Evolutionary conservation across 2,888 invertebrate species (phyloP).

Genomic region (Xestoiulus laeticollis): DNA sequence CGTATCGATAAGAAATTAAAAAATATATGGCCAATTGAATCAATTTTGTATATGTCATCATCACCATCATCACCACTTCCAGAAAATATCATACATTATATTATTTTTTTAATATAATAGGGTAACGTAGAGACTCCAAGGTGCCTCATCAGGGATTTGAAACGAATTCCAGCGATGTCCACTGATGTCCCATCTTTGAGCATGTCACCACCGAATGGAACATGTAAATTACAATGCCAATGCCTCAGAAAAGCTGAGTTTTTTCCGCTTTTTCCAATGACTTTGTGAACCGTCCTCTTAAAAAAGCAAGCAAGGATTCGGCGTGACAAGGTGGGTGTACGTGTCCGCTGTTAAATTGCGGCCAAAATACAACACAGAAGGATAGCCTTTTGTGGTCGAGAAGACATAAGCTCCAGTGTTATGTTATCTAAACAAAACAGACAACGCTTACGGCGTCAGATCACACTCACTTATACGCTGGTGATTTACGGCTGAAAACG

Average conservation of each 20-base stretch:
- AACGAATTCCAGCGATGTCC: background rate
- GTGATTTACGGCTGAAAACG: background rate
- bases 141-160: no score
- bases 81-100: no score
- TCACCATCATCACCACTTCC: no score
- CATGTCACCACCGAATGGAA: no score
- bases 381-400: constrained; percentile 20
- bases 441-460: constrained; percentile 26
- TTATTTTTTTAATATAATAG: no score
- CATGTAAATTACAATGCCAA: no score
- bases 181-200: background rate
- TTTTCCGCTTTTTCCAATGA: background rate
- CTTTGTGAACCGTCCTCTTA: background rate
- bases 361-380: constrained; percentile 4
- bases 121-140: no score
- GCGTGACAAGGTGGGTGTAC: background rate
- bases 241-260: no score
- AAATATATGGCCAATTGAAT: no score
- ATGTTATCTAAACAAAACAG: constrained; percentile 26
- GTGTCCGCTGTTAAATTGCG: background rate
- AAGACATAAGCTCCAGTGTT: constrained; percentile 26
- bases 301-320: background rate
- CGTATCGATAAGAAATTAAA: no score
- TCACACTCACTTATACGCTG: constrained; percentile 15
- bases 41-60: no score